Percentiles rank a stretch among this genome's conserved stretches.
These are phyloP conservation scores for Micromesistius poutassou DNA, from an alignment of 2,797 vertebrate species.

Conservation along the genomic window DNA sequence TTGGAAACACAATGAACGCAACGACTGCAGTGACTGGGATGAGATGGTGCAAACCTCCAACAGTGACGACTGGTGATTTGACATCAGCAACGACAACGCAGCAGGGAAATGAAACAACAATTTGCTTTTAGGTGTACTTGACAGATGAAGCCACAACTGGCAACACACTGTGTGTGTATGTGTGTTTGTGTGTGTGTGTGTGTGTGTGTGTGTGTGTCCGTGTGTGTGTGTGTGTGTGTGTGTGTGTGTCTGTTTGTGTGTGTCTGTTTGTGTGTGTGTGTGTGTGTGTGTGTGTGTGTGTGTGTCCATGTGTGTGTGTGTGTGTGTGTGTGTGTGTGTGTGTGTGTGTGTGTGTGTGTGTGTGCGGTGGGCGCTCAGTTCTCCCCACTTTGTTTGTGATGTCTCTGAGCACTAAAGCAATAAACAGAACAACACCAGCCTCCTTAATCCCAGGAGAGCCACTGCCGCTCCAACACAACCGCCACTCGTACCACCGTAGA, in stretches of 20 bases:
- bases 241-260: too few species aligned
- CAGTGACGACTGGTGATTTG: conserved; percentile 63
- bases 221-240: too few species aligned
- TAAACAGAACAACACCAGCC: conserved; percentile 37
- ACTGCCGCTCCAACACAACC: conserved; percentile 16
- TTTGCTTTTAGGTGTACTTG: background rate
- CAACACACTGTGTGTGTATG: background rate
- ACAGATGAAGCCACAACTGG: background rate
- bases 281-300: background rate
- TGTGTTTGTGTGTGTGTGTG: background rate
- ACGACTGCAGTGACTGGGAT: conserved; percentile 37
- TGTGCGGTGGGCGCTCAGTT: conserved; percentile 29
- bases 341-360: background rate
- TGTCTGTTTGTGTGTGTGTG: background rate
- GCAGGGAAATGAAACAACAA: background rate
- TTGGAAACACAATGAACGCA: conserved; percentile 58
- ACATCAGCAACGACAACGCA: conserved; percentile 62
- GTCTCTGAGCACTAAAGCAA: conserved; percentile 46
- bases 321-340: background rate
- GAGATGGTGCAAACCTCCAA: conserved; percentile 54
- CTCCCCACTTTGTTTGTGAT: conserved; percentile 42
- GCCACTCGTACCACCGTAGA: background rate
- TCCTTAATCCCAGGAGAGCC: conserved; percentile 35
- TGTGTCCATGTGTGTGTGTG: too few species aligned
- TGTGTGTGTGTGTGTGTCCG: background rate